Conservation (phyloP, 2,113 vertebrate species). For the Cervus canadensis region DNA sequence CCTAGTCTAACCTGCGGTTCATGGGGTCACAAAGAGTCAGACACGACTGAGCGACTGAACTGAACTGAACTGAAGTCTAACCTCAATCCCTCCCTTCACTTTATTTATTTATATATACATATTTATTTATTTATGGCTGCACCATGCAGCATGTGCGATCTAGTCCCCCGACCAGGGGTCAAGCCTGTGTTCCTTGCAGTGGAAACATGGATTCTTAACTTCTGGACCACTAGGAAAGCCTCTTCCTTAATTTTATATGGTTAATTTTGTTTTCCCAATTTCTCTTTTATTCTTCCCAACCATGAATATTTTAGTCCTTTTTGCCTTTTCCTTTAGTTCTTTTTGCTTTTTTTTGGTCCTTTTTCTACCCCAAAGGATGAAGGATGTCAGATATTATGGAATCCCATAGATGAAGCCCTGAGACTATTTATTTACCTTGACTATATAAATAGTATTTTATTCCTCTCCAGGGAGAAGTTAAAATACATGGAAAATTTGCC, state of each 20-base stretch:
- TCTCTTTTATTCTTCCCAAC: not conserved
- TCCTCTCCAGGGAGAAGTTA: not conserved
- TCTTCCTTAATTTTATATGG: not conserved
- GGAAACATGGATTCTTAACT: not conserved
- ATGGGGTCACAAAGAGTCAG: too few relatives aligned
- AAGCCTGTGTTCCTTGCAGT: not conserved
- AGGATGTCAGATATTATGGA: not conserved
- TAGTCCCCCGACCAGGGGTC: not conserved
- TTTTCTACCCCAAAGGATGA: not conserved
- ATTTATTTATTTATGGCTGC: not conserved
- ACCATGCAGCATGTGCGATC: not conserved
- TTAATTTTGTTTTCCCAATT: not conserved
- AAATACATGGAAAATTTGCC: not conserved
- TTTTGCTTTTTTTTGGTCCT: not conserved
- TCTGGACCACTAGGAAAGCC: too few relatives aligned
- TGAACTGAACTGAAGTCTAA: not conserved
- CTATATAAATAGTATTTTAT: not conserved
- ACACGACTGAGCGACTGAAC: too few relatives aligned
- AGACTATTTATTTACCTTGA: not conserved
- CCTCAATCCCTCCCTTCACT: not conserved
- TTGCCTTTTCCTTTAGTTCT: not conserved
- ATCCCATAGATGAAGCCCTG: not conserved
- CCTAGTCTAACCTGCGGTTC: not conserved
- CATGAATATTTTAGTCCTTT: not conserved
- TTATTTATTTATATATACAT: not conserved